Conservation (phyloP, 2,797 vertebrate species). For the Microctenopoma lineatum region DNA sequence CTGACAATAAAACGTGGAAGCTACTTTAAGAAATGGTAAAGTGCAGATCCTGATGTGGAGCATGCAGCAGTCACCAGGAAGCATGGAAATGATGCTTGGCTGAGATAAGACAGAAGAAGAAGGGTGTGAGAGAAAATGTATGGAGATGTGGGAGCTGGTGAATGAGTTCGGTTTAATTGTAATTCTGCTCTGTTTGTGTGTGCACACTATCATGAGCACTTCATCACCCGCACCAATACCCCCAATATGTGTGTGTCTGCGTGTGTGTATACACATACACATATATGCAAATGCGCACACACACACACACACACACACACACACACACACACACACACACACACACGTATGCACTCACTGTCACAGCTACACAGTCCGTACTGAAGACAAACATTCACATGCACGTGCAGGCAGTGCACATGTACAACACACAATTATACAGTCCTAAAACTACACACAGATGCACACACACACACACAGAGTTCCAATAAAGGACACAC, state of each 20-base stretch:
- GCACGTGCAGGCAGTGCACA: conserved; percentile 54
- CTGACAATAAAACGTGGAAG: background rate
- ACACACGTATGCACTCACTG: conserved; percentile 30
- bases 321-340: conserved; percentile 26
- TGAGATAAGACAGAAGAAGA: conserved; percentile 36
- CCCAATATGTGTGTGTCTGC: conserved; percentile 46
- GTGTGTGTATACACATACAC: conserved; percentile 6
- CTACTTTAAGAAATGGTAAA: conserved; percentile 17
- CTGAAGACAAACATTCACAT: conserved; percentile 58
- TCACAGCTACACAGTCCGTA: conserved; percentile 55
- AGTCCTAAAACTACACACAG: conserved; percentile 48
- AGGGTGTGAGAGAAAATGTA: conserved; percentile 49
- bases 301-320: conserved; percentile 28
- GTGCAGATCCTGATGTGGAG: conserved; percentile 1
- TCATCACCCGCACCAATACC: conserved; percentile 71
- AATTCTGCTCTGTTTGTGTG: conserved; percentile 71
- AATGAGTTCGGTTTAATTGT: conserved; percentile 69
- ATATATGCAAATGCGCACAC: conserved; percentile 26
- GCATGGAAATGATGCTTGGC: conserved; percentile 28
- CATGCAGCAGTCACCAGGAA: conserved; percentile 23
- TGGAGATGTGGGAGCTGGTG: conserved; percentile 60
- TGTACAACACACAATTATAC: conserved; percentile 57
- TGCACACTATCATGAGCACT: conserved; percentile 71
- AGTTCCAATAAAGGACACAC: conserved; percentile 34
- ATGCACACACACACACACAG: conserved; percentile 33